Evolutionary conservation across 2,888 invertebrate species (phyloP).

Genomic region (Myathropa florea): DNA sequence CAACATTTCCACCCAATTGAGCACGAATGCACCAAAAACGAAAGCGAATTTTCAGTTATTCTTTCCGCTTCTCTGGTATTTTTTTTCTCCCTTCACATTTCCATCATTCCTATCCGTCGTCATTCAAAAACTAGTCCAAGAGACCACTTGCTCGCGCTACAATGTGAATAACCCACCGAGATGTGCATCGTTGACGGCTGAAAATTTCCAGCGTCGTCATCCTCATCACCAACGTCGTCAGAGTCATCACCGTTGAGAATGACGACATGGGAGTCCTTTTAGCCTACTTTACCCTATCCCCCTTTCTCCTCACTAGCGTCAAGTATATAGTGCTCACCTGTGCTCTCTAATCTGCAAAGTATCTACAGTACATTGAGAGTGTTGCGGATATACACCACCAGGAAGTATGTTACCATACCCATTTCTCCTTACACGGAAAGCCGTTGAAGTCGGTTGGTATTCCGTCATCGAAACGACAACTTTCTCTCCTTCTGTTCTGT

Average conservation of each 20-base stretch:
- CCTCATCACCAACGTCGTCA: conserved; percentile 20
- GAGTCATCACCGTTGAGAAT: conserved; percentile 36
- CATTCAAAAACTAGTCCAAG: conserved; percentile 63
- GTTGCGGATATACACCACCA: conserved; percentile 36
- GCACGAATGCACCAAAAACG: conserved; percentile 51
- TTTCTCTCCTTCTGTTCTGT: not conserved
- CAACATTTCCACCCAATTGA: conserved; percentile 67
- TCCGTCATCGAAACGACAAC: conserved; percentile 58
- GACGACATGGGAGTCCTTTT: conserved; percentile 60
- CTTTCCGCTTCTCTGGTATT: conserved; percentile 41
- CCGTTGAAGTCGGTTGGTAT: conserved; percentile 16
- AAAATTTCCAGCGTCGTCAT: conserved; percentile 51
- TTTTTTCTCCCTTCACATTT: conserved; percentile 6
- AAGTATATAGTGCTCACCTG: conserved; percentile 43
- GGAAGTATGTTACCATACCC: conserved; percentile 12
- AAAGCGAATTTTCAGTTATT: conserved; percentile 51
- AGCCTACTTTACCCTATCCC: conserved; percentile 50
- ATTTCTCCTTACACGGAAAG: conserved; percentile 20
- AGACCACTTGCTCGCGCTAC: conserved; percentile 59
- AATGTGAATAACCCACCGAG: conserved; percentile 38
- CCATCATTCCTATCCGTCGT: conserved; percentile 37
- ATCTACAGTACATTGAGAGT: conserved; percentile 35
- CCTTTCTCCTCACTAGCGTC: not conserved
- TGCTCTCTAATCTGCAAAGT: conserved; percentile 34
- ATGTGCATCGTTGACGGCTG: conserved; percentile 49